Base-by-base conservation (phyloP, 23 tunicate genomes). In the Botrylloides violaceus region DNA sequence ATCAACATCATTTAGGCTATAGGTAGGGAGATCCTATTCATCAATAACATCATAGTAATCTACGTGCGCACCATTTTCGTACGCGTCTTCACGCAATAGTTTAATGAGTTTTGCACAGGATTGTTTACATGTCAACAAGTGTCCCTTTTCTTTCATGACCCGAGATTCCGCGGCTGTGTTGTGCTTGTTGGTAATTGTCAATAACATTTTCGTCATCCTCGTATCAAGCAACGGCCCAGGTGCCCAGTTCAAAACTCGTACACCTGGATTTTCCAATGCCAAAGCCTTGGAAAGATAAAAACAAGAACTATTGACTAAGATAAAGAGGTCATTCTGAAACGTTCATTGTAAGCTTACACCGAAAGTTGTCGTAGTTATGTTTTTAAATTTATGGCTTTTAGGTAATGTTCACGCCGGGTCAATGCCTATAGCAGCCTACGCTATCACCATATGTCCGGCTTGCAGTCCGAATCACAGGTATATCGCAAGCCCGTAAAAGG, bases 171-270 rank as follows among this genome's bases (percentile, higher is more conserved):
- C 33, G 4, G 81, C 73, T 0, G 59, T 28, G 6, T 71, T 61
- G 19, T 53, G 56, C 34, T 72, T 82, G 61, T 61, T 24, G 2
- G 59, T 21, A 1, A 60, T 39, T 15, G 1, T 47, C 65, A 47
- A 27, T 23, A 82, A 28, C 0, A 33, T 34, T 32, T 64, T 24
- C 24, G 62, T n/a, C 96, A 89, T 89, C 2, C 50, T 57, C 12
- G 96, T 89, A 2, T 60, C 76, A 43, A 7, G 53, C 89, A 89
- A 77, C 18, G 96, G 88, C 2, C 96, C 96, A 3, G 96, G 96
- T 0, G 96, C 77, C 84, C 84, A 89, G 47, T 55, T 75, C 58
- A 89, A 39, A 7, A 89, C 81, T 59, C 84, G 66, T 18, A 89
- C 49, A 2, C 77, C 84, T 5, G 71, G 53, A 1, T 71, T 65